Conservation (phyloP, 2,113 vertebrate species). For the Aptenodytes patagonicus region DNA sequence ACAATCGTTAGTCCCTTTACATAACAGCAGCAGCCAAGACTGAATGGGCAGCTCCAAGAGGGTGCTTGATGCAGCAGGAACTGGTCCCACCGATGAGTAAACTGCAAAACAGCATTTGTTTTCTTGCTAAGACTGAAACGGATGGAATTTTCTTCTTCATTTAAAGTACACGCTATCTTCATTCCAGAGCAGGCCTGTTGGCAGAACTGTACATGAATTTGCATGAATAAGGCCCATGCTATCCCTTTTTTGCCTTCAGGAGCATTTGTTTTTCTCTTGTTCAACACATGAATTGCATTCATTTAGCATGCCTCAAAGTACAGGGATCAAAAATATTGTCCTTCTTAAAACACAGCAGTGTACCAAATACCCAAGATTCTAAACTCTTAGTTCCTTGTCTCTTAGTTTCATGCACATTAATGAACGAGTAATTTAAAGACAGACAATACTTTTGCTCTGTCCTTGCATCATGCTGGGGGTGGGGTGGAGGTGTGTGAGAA, state of each 20-base stretch:
- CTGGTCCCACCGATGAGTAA: fast-evolving
- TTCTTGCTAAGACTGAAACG: background rate
- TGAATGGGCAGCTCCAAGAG: fast-evolving
- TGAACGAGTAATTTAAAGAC: fast-evolving
- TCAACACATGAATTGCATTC: background rate
- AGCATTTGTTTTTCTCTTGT: background rate
- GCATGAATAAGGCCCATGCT: background rate
- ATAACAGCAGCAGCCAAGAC: fast-evolving
- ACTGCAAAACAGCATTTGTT: background rate
- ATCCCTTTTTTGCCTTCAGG: background rate
- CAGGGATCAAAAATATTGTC: background rate
- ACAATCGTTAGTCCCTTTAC: too few relatives aligned
- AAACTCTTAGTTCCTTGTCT: background rate
- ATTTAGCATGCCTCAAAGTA: background rate
- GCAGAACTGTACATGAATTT: background rate
- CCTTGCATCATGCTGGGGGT: background rate
- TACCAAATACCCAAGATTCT: background rate
- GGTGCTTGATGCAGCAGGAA: background rate
- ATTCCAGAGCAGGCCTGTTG: background rate
- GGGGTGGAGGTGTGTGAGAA: background rate
- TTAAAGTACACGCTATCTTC: background rate
- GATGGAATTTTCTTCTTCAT: background rate
- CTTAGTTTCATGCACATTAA: background rate
- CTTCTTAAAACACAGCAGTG: background rate
- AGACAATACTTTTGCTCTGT: background rate